Evolutionary conservation across 2,113 vertebrate species (phyloP), one percentile per base, ranked within the genome.

Genomic region (Lepus europaeus): DNA sequence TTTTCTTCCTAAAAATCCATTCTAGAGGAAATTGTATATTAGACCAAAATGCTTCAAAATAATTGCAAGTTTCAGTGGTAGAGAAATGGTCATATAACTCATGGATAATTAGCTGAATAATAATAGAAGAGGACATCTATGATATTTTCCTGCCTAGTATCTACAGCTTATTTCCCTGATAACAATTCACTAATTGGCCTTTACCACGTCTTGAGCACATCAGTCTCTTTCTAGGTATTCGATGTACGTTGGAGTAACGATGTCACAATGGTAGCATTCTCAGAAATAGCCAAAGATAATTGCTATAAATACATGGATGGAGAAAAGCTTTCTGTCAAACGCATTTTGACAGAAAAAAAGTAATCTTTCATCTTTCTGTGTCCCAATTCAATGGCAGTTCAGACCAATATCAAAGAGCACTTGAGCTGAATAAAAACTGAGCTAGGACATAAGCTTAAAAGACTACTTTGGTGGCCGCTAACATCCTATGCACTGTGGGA

Each of bases 381-480:
- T 82, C 80, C 59, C 73, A 61, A 90, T 87, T 95, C 87, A 95
- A 81, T 4, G 49, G 66, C 49, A 68, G 59, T 95, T 95, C 90
- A 94, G 39, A 79, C 19, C 49, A 91, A 63, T 83, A 91, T 95
- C 85, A 96, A 97, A 96, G 45, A 87, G 20, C 36, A 74, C 82
- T 92, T 80, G 86, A 90, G 22, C 51, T 86, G 72, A 61, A 94
- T 92, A 96, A 83, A 95, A 90, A 77, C 53, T 78, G 45, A 94
- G 69, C 72, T 59, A 91, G 78, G 90, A 93, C 20, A 27, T 61
- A 91, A 85, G 49, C 33, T 66, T 88, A 72, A 95, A 95, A 84
- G 73, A 83, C 91, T 73, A 45, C 19, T 94, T 92, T 87, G 33
- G 29, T 56, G 87, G 61, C 68, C 61, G 49, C 29, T 53, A 79